Evolutionary conservation across 2,113 vertebrate genomes (phyloP).

Genomic region (Clarias macrocephalus): DNA sequence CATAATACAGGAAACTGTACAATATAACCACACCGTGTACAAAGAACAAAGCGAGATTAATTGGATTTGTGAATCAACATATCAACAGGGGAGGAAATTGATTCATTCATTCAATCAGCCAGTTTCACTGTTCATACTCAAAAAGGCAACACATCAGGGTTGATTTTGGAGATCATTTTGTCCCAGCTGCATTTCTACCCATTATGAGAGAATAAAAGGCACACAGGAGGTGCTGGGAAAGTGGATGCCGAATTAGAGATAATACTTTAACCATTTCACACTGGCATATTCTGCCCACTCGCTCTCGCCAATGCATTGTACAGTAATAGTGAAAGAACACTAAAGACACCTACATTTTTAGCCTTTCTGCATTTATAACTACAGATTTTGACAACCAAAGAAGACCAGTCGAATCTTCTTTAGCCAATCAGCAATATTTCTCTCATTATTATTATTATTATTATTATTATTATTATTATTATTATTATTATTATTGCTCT

Average conservation of each 20-base stretch:
- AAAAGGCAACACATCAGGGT: neutral
- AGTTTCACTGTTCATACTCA: neutral
- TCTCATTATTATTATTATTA: too few species aligned
- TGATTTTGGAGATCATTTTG: neutral
- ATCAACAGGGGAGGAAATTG: accelerated
- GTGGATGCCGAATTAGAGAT: neutral
- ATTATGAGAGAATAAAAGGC: neutral
- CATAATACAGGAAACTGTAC: neutral
- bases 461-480: too few species aligned
- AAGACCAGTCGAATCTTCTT: neutral
- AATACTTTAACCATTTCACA: neutral
- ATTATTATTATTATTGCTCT: too few species aligned
- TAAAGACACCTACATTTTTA: neutral
- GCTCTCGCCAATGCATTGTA: neutral
- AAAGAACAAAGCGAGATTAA: neutral
- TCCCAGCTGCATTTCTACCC: neutral
- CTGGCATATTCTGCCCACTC: neutral
- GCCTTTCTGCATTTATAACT: too few species aligned
- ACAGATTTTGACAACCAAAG: too few species aligned
- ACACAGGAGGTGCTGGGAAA: neutral
- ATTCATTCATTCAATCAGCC: neutral
- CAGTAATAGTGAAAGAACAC: neutral
- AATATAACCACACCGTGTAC: neutral
- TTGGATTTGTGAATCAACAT: neutral
- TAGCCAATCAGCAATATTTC: neutral